phyloP scores from a whole-genome alignment of 30 jellyfish, hydroid and myxozoan species.

The Phacellophora camtschatica region DNA sequence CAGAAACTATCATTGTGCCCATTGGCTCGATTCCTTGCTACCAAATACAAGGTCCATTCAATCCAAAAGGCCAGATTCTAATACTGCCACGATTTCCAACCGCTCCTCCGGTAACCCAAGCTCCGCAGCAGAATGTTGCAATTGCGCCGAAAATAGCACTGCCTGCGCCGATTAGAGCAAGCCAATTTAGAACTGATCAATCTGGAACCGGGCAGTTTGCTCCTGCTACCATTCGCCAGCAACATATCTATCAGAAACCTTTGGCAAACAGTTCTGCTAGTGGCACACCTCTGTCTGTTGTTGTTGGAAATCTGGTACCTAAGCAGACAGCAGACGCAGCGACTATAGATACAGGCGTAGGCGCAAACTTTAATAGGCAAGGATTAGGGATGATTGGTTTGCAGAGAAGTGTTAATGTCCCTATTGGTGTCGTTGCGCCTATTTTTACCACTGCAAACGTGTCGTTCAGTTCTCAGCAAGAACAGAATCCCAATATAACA shows the following conservation, averaged over 20 bases:
- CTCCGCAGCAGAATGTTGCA: not conserved
- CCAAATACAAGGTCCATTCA: constrained; percentile 68
- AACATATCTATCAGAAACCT: not conserved
- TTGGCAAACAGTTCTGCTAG: not conserved
- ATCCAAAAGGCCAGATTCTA: constrained; percentile 57
- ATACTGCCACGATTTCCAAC: constrained; percentile 56
- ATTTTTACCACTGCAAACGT: not conserved
- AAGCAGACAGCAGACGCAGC: not conserved
- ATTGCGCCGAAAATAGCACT: constrained; percentile 9
- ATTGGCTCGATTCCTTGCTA: constrained; percentile 88
- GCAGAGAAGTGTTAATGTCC: not conserved
- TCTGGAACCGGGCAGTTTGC: not conserved
- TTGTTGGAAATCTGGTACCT: not conserved
- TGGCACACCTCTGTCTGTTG: not conserved
- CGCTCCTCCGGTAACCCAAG: not conserved
- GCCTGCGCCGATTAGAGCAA: constrained; percentile 9
- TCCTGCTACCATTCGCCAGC: not conserved
- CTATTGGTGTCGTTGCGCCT: not conserved
- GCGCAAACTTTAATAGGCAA: too few species aligned
- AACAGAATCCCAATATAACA: not conserved
- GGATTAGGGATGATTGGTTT: not conserved
- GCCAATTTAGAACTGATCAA: not conserved
- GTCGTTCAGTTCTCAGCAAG: not conserved
- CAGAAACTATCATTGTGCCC: constrained; percentile 83
- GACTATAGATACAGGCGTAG: not conserved